These are phyloP conservation scores for Xenus cinereus DNA, from an alignment of 2,113 vertebrate species.

Conservation along the genomic window DNA sequence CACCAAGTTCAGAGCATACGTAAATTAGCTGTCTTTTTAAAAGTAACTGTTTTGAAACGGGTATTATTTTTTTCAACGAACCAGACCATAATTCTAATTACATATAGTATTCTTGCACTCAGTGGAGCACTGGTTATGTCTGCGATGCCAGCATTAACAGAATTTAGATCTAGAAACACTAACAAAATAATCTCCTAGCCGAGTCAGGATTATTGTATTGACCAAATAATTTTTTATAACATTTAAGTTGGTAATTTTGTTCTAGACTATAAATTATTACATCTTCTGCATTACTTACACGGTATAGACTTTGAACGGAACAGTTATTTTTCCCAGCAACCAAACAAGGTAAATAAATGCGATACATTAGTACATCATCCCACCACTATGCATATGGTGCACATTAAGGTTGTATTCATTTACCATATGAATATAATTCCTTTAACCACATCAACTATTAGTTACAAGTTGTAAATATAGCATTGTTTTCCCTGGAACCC, in stretches of 20 bases:
- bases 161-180: not conserved
- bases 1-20: not conserved
- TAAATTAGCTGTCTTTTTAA: not conserved
- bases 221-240: conserved; percentile 19
- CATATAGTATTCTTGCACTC: not conserved
- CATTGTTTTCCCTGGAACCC: conserved; percentile 68
- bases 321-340: conserved; percentile 71
- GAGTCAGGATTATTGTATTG: not conserved
- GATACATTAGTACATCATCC: conserved; percentile 80
- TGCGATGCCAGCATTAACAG: not conserved
- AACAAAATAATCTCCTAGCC: conserved; percentile 25
- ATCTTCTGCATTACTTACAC: conserved; percentile 49
- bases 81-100: not conserved
- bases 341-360: conserved; percentile 84
- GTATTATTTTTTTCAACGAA: not conserved
- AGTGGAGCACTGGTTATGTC: not conserved
- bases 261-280: conserved; percentile 42
- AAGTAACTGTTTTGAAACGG: not conserved
- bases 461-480: conserved; percentile 73
- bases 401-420: conserved; percentile 80
- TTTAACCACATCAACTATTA: conserved; percentile 71
- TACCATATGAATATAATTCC: conserved; percentile 83
- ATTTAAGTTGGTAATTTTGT: conserved; percentile 32
- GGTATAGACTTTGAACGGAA: conserved; percentile 65
- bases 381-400: conserved; percentile 70